Base-by-base conservation (phyloP, 2,888 invertebrate species). In the Sphecodes monilicornis region DNA sequence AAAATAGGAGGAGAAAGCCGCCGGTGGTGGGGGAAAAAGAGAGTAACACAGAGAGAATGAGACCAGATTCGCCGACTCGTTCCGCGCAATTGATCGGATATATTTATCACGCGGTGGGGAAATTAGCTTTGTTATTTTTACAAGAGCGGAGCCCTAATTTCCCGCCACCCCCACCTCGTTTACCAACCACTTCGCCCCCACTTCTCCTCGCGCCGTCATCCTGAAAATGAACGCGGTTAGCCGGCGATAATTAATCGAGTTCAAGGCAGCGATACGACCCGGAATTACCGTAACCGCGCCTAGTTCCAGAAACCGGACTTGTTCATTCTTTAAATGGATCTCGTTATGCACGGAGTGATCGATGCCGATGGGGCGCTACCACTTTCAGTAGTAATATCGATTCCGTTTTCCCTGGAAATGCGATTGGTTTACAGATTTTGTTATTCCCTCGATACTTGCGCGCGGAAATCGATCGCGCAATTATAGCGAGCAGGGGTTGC, bases 171-270 rank as follows among this genome's bases (percentile, higher is more conserved):
- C 18, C 64, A 32, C 64, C 16, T 0, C 32, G 64, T 50, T 50
- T 50, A 8, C 50, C 50, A 22, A 8, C 22, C 50, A 8, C 22
- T n/a, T n/a, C n/a, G n/a, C n/a, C n/a, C n/a, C 2, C 60, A 29
- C 32, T 6, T 32, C 32, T 1, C 64, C 18, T 13, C 1, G 1
- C 11, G 18, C 29, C 11, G 64, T 8, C 29, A 22, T 3, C 36
- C 3, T 32, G 66, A 66, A 36, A 64, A 64, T 29, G 32, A 29
- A 29, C 64, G 64, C 64, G 64, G 64, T 64, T 64, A 64, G 64
- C 22, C 66, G 36, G 11, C 43, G 69, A 8, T 60, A 69, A 82
- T 82, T 54, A 79, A 74, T 74, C 70, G 41, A 79, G 57, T 69
- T 39, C 22, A 66, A 66, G 66, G 66, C 66, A 36, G 36, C 36